A percentile compares a stretch with the other conserved stretches of the same genome.
Conservation (phyloP, 2,113 vertebrate genomes). For the Erythrolamprus reginae region DNA sequence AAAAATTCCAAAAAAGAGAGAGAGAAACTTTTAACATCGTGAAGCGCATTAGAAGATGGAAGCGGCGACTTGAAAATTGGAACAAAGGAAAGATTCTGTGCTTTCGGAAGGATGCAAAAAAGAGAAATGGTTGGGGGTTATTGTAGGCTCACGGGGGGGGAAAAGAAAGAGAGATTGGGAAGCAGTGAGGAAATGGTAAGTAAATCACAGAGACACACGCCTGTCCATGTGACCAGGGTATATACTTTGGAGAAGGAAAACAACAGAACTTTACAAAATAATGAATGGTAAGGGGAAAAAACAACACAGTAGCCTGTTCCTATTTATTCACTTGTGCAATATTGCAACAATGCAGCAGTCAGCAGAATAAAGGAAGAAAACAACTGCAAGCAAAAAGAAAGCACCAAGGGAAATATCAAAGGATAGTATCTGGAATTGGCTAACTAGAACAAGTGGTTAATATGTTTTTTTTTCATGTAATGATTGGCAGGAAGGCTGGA, state of each 20-base stretch:
- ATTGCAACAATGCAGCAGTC: slow-evolving; percentile 36
- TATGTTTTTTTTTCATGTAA: not conserved
- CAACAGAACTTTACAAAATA: slow-evolving; percentile 54
- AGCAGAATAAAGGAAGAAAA: slow-evolving; percentile 43
- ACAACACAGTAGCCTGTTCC: slow-evolving; percentile 21
- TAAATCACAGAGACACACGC: slow-evolving; percentile 25
- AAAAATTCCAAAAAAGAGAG: no score
- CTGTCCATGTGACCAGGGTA: slow-evolving; percentile 29
- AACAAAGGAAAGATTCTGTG: not conserved
- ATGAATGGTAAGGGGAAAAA: slow-evolving; percentile 49
- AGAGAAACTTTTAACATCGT: not conserved
- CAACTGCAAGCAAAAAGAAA: slow-evolving; percentile 28
- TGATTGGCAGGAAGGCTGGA: not conserved
- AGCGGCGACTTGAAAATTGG: not conserved
- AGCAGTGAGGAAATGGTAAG: not conserved
- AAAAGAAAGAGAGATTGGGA: slow-evolving; percentile 37
- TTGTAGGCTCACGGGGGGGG: slow-evolving; percentile 15
- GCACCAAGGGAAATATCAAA: not conserved
- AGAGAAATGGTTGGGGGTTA: not conserved
- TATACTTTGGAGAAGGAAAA: slow-evolving; percentile 52
- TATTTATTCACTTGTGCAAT: slow-evolving; percentile 44
- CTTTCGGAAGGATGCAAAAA: not conserved
- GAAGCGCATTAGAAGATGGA: not conserved
- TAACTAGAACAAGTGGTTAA: not conserved
- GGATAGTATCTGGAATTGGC: not conserved